Evolutionary conservation across 2,797 vertebrate species (phyloP), one percentile per base, ranked within the genome.

Genomic region (Chelon labrosus): DNA sequence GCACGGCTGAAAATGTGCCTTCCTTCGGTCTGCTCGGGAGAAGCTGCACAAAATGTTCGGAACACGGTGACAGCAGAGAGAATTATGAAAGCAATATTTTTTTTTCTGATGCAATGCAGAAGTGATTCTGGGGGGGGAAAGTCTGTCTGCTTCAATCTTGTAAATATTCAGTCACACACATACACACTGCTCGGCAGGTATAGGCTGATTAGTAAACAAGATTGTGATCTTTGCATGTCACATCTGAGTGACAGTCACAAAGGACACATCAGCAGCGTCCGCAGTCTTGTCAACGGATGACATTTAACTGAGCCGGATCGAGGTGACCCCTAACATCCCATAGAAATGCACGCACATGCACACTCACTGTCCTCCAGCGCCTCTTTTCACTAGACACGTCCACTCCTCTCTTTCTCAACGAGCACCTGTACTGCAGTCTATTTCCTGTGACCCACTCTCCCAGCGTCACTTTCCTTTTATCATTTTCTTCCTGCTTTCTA

Each of bases 181-280:
- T 5, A 31, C 61, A 72, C 67, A 57, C 25, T 49, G 65, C 53
- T 35, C 31, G 50, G 65, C 70, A 78, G 65, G 68, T 87, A 64
- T 66, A 65, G 65, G 77, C 81, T 59, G 68, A 83, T 79, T 74
- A 76, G 79, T 82, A 88, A 89, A 92, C 75, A 87, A 79, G 80
- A 79, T 70, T 75, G 77, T 17, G 39, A 84, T 91, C 74, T 86
- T 73, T 88, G 58, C 50, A 52, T 71, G 82, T 79, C 83, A 88
- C 84, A 92, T 89, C 82, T 71, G 85, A 89, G 81, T 84, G 85
- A 91, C 91, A 89, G 85, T 82, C 76, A 79, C 78, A 89, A 83
- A 92, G 80, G 85, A 93, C 80, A 90, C 70, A 61, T 85, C 57
- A 20, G 54, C 71, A 25, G 44, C 35, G 50, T 64, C 10, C 13